Base-by-base conservation (phyloP, 2,797 vertebrate species). In the Lycodopsis pacificus region DNA sequence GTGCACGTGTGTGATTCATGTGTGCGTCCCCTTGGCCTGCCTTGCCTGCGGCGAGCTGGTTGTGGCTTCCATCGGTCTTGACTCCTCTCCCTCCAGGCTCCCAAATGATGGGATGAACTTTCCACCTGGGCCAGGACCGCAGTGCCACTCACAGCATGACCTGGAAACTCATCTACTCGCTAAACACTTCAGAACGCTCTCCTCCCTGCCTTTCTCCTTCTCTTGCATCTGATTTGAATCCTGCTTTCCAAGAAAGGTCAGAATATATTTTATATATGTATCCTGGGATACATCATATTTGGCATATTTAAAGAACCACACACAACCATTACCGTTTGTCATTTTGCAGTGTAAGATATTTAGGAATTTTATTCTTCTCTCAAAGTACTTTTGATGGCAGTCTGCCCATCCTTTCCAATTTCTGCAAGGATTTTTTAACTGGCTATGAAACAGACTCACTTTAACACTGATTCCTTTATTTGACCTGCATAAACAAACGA, bases 41-140 rank as follows among this genome's bases (percentile, higher is more conserved):
- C 54, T 80, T 4, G 83, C 83, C 79, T 54, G 86, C 85, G 77
- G 85, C 76, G 10, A 71, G 65, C 77, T 19, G 44, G 44, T 46
- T 15, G 77, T 64, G 81, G 68, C 86, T 82, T 71, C 74, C 34
- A 82, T 85, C 65, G 1, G 61, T 81, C 86, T 81, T 79, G 73
- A 82, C 87, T 86, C 71, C 42, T 85, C 77, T 86, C 87, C 82
- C 84, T 70, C 51, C 85, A 76, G 86, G 82, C 80, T 83, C 80
- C 86, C 87, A 86, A 90, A 89, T 83, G 91, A 90, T 85, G 81
- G 63, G 70, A 48, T 84, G 88, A 93, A 91, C 92, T 93, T 90
- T 93, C 85, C 89, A 91, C 93, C 91, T 91, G 76, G 12, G 79
- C 80, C 86, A 77, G 89, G 89, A 84, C 90, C 71, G 77, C 77